Base-by-base conservation (phyloP, 2,797 vertebrate species). In the Danio albolineatus region DNA sequence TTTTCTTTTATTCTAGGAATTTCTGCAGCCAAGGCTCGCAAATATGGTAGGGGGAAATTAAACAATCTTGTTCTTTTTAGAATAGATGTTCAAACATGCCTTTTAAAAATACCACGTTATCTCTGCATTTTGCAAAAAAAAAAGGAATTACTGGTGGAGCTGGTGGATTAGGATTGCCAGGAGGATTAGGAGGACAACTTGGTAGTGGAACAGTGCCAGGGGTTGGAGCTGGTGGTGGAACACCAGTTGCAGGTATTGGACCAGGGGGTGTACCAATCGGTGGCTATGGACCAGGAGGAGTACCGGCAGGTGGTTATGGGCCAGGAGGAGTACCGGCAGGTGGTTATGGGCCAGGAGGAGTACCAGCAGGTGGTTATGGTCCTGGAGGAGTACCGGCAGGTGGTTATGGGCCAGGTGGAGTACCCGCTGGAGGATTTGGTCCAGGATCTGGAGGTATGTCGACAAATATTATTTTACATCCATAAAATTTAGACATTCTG, bases 11-110 rank as follows among this genome's bases (percentile, higher is more conserved):
- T 44, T 69, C 70, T 78, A 94, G 92, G 89, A 80, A 92, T 91
- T 83, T 86, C 91, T 78, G 88, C 61, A 44, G 89, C 91, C 14
- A 94, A 94, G 89, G 90, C 93, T 0, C 89, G 89, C 0, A 94
- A 94, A 92, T 94, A 93, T 85, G 93, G 93, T 93, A 79, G 86
- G 89, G 19, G 0, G 2, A 62, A 17, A 17, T 75, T 51, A 54
- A 73, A 57, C 62, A 12, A 19, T 12, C 1, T 56, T n/a, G 14
- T 59, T 61, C 38, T 69, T 2, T 72, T 38, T 56, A 51, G n/a
- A 43, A 48, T 61, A 9, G 12, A 16, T 38, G 36, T 38, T 6
- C 7, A 60, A 61, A 69, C 14, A 28, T 19, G 57, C 7, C 1
- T 17, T 43, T 57, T n/a, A 8, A 13, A 36, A 65, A 59, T 60